Conservation (phyloP, 2,797 vertebrate genomes). For the Phaenicophaeus curvirostris region DNA sequence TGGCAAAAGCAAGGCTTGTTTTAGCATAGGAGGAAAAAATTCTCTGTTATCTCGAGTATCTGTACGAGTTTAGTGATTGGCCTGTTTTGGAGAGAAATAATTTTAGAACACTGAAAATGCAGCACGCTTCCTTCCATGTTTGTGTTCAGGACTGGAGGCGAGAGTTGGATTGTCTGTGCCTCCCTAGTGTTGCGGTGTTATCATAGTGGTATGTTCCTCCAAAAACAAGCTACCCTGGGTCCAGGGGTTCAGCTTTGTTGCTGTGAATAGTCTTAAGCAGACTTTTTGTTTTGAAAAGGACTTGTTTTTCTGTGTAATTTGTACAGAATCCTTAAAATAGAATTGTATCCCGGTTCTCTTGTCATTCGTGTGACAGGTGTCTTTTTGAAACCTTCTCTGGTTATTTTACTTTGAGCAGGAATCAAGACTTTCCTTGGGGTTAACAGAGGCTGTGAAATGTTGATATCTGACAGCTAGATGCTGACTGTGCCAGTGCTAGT, state of each 20-base stretch:
- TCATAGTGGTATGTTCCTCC: neutral
- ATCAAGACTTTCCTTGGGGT: neutral
- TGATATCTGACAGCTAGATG: neutral
- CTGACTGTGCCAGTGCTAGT: neutral
- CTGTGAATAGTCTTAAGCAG: neutral
- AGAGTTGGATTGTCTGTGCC: neutral
- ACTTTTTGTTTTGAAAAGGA: neutral
- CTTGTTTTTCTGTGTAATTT: neutral
- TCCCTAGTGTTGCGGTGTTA: neutral
- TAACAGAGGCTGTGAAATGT: neutral
- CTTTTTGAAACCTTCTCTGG: neutral
- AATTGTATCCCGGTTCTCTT: neutral
- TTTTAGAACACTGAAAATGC: neutral
- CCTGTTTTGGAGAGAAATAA: rapidly evolving
- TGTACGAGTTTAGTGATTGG: neutral
- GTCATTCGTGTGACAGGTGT: neutral
- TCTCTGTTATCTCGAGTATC: neutral
- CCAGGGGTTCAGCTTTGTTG: neutral
- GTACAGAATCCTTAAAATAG: neutral
- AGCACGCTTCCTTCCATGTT: rapidly evolving
- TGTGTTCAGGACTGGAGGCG: neutral
- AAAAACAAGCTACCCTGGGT: no score
- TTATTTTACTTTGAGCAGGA: neutral
- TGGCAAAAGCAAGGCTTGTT: neutral
- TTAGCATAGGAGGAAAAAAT: neutral